These are phyloP conservation scores for Heteromurus nitidus DNA, from an alignment of 2,888 invertebrate genomes.

Conservation along the genomic window DNA sequence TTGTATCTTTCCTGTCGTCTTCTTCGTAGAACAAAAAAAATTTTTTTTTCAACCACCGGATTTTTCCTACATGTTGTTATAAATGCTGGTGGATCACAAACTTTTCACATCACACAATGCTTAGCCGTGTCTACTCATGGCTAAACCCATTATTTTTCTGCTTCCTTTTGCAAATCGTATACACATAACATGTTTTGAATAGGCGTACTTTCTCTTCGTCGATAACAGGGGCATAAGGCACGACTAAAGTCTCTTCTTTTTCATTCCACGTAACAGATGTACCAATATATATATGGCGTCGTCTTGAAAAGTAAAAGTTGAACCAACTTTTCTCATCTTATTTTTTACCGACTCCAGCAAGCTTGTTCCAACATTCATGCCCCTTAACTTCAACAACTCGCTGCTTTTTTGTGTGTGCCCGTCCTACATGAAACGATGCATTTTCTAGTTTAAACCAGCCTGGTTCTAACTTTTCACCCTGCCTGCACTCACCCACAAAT, in stretches of 20 bases:
- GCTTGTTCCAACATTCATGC: not conserved
- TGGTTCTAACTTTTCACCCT: not conserved
- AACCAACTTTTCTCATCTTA: conserved; percentile 44
- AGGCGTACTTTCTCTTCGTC: not conserved
- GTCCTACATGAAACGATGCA: not conserved
- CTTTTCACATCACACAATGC: not conserved
- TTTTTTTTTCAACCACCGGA: not conserved
- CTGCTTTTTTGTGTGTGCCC: not conserved
- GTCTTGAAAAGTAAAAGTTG: conserved; percentile 26
- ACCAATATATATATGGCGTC: conserved; percentile 12
- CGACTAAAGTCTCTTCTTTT: conserved; percentile 7
- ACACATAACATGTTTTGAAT: conserved; percentile 6
- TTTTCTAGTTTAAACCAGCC: not conserved
- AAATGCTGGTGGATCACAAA: conserved; percentile 20
- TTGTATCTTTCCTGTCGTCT: not conserved
- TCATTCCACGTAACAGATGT: not conserved
- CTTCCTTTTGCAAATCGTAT: conserved; percentile 10
- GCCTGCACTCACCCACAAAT: not conserved
- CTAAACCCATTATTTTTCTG: conserved; percentile 26
- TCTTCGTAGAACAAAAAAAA: not conserved
- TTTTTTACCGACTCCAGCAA: conserved; percentile 18
- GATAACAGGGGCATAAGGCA: too few relatives aligned
- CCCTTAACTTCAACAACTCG: not conserved
- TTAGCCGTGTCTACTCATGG: conserved; percentile 1
- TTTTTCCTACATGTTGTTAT: not conserved